These are phyloP conservation scores for Protonemura montana DNA, from an alignment of 2,888 invertebrate species.

Conservation along the genomic window DNA sequence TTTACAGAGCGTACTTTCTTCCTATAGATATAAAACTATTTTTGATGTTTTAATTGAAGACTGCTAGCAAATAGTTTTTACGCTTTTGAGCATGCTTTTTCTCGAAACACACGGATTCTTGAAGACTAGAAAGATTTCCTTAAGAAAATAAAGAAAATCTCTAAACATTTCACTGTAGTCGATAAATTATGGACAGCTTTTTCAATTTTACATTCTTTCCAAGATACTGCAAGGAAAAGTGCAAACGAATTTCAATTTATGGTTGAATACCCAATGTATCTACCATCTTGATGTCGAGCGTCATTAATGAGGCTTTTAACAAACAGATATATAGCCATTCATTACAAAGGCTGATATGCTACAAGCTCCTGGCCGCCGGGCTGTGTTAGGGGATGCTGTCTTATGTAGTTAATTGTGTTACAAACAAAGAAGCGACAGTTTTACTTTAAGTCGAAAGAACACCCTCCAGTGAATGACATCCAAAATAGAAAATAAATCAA, in stretches of 20 bases:
- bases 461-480: neutral
- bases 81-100: neutral
- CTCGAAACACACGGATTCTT: neutral
- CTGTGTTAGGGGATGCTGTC: neutral
- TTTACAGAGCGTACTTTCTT: neutral
- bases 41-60: neutral
- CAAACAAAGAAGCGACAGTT: neutral
- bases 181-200: slow-evolving; percentile 14
- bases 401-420: neutral
- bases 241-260: slow-evolving; percentile 18
- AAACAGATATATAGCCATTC: slow-evolving; percentile 7
- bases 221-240: neutral
- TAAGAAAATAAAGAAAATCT: neutral
- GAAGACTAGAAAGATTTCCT: neutral
- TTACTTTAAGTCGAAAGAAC: neutral
- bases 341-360: neutral
- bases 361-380: neutral
- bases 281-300: slow-evolving; percentile 19
- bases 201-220: neutral
- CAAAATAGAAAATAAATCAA: neutral
- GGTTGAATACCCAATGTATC: slow-evolving; percentile 17
- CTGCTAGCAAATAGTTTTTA: neutral
- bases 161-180: neutral
- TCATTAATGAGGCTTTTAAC: slow-evolving; percentile 26
- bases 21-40: neutral